phyloP scores from a whole-genome alignment of 2,888 invertebrate genomes.

The Ennomos erosarius region DNA sequence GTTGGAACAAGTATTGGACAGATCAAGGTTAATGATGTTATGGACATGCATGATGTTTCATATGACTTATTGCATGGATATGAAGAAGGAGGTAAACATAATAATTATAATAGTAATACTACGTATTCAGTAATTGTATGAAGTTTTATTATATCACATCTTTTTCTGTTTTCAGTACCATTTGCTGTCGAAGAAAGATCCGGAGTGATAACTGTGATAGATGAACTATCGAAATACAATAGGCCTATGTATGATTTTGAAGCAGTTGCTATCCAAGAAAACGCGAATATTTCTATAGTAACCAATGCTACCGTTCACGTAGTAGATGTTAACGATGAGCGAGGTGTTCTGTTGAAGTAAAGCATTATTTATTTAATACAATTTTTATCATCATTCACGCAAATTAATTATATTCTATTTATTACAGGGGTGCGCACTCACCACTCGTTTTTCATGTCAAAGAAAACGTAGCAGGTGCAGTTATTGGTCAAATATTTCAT shows the following conservation, averaged over 20 bases:
- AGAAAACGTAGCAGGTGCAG: slow-evolving; percentile 90
- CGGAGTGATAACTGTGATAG: slow-evolving; percentile 94
- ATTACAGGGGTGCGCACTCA: slow-evolving; percentile 87
- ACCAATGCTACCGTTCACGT: slow-evolving; percentile 95
- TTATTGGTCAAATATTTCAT: slow-evolving; percentile 90
- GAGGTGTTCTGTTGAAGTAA: slow-evolving; percentile 87
- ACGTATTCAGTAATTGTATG: not conserved
- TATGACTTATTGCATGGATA: slow-evolving; percentile 94
- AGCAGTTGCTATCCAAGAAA: slow-evolving; percentile 89
- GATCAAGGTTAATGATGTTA: slow-evolving; percentile 90
- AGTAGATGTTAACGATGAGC: slow-evolving; percentile 90
- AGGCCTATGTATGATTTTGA: slow-evolving; percentile 91
- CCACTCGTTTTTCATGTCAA: slow-evolving; percentile 90
- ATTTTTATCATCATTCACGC: not conserved
- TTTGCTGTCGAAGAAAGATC: slow-evolving; percentile 95
- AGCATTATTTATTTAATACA: slow-evolving; percentile 13
- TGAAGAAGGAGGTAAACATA: slow-evolving; percentile 89
- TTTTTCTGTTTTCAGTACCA: slow-evolving; percentile 87
- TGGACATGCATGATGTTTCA: slow-evolving; percentile 87
- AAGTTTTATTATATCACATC: not conserved
- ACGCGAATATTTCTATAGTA: slow-evolving; percentile 87
- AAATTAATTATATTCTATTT: slow-evolving; percentile 2
- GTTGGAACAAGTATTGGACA: slow-evolving; percentile 95
- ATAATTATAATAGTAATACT: slow-evolving; percentile 8
- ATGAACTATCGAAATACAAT: slow-evolving; percentile 88